Evolutionary conservation across 2,888 invertebrate species (phyloP).

Genomic region (Lydus trimaculatus): DNA sequence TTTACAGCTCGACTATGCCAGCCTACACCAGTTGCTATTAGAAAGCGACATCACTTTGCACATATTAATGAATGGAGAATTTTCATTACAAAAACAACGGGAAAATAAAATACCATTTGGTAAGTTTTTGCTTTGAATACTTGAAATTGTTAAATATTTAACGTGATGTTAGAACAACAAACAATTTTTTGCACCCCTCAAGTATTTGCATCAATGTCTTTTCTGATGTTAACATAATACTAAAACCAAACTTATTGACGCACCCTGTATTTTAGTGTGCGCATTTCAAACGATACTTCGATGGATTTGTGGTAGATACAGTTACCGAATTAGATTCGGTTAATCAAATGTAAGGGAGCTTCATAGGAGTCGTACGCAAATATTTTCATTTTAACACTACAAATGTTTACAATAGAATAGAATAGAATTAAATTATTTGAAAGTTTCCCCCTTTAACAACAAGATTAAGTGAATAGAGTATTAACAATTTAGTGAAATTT

Average conservation of each 20-base stretch:
- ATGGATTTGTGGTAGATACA: not conserved
- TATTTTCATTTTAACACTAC: not conserved
- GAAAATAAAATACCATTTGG: conserved; percentile 79
- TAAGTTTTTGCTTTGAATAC: conserved; percentile 55
- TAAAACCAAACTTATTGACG: no score
- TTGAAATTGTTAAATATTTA: no score
- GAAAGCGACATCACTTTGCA: conserved; percentile 85
- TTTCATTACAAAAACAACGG: conserved; percentile 75
- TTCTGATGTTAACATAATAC: no score
- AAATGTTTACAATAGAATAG: not conserved
- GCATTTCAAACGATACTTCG: not conserved
- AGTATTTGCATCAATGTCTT: no score
- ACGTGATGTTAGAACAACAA: no score
- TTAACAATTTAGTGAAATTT: not conserved
- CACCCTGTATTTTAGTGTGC: not conserved
- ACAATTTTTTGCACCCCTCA: no score
- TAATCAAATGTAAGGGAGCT: not conserved
- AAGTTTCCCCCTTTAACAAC: not conserved
- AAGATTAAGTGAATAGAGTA: not conserved
- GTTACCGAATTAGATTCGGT: not conserved
- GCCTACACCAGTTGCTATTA: conserved; percentile 79
- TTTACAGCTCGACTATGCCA: conserved; percentile 80
- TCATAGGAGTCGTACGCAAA: not conserved
- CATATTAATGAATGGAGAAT: conserved; percentile 83
- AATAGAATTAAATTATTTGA: not conserved